phyloP scores from a whole-genome alignment of 1,140 invertebrate species.

The Anastatus disparis region DNA sequence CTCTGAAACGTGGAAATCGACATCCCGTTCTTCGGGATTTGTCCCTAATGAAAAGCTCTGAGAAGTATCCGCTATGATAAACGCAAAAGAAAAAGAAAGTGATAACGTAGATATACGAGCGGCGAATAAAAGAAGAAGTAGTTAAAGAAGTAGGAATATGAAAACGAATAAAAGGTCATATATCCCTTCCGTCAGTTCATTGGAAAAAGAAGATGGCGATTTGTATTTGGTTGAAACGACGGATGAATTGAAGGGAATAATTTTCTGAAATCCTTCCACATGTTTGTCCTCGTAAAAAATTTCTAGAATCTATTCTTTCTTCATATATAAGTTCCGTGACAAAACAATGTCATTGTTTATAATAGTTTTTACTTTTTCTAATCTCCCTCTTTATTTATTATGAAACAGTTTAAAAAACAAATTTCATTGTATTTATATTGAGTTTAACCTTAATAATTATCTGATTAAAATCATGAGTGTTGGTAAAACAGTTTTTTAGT shows the following conservation, averaged over 20 bases:
- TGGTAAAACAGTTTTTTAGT: too few relatives aligned
- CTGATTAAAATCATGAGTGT: too few relatives aligned
- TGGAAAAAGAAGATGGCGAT: background rate
- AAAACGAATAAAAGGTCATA: background rate
- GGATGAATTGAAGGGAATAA: slow-evolving; percentile 3
- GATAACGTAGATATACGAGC: too few relatives aligned
- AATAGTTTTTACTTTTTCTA: too few relatives aligned
- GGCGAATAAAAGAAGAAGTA: too few relatives aligned
- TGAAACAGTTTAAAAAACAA: too few relatives aligned
- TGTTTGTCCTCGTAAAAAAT: background rate
- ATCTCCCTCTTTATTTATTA: too few relatives aligned
- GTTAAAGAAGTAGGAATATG: background rate
- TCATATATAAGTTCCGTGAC: too few relatives aligned
- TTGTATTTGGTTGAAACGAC: background rate
- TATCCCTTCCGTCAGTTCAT: background rate
- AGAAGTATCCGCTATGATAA: too few relatives aligned
- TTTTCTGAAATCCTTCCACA: background rate
- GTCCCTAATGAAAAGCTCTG: slow-evolving; percentile 30
- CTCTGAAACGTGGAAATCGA: slow-evolving; percentile 44
- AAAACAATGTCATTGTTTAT: too few relatives aligned
- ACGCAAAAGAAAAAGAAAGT: background rate
- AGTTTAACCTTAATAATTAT: too few relatives aligned
- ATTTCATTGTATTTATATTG: too few relatives aligned
- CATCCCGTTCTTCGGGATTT: slow-evolving; percentile 45
- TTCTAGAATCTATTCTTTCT: slow-evolving; percentile 4